Evolutionary conservation across 2,888 invertebrate genomes (phyloP).

Genomic region (Tetramorium bicarinatum): DNA sequence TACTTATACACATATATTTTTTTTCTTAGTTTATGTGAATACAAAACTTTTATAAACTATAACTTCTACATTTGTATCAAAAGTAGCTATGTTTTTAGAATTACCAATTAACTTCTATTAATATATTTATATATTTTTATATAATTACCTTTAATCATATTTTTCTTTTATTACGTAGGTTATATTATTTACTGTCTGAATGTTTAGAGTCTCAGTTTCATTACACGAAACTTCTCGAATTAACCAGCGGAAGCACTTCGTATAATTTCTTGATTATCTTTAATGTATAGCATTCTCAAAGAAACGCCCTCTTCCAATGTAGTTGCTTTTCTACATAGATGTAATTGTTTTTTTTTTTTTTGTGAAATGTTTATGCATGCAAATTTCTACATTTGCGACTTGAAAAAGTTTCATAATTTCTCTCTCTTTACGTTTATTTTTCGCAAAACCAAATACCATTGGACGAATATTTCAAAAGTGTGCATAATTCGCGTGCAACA

Average conservation of each 20-base stretch:
- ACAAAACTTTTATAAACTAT: background rate
- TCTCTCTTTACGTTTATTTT: slow-evolving; percentile 18
- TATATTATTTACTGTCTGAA: slow-evolving; percentile 10
- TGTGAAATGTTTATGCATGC: background rate
- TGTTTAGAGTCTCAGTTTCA: background rate
- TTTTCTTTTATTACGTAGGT: background rate
- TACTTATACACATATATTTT: background rate
- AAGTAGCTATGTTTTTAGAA: background rate
- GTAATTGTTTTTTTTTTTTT: background rate
- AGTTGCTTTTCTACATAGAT: background rate
- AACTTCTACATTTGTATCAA: background rate
- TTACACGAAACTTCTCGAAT: slow-evolving; percentile 1
- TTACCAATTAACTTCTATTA: slow-evolving; percentile 1
- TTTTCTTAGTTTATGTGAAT: background rate
- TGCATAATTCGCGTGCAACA: background rate
- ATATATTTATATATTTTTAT: background rate
- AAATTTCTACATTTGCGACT: background rate
- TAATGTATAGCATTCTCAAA: slow-evolving; percentile 3
- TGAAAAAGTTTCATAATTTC: slow-evolving; percentile 13
- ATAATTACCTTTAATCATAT: background rate
- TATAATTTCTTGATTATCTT: slow-evolving; percentile 48
- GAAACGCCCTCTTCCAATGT: slow-evolving; percentile 29
- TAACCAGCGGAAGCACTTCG: slow-evolving; percentile 34
- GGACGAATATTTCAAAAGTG: background rate
- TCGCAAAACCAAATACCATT: background rate